Conservation (phyloP, 23 tunicate species). For the Ciona savignyi region DNA sequence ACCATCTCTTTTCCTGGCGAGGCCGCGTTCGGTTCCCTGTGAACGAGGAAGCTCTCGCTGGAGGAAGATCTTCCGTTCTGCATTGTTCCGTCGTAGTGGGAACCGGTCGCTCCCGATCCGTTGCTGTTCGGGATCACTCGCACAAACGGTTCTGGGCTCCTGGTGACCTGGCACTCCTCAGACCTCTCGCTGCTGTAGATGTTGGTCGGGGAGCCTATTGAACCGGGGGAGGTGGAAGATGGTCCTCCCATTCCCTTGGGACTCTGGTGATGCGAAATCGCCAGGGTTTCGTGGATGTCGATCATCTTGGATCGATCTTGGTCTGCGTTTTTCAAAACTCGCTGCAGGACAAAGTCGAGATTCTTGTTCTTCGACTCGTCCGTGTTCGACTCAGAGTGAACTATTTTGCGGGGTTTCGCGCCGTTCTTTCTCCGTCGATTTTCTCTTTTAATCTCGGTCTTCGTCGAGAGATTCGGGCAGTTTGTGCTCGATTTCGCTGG, state of each 20-base stretch:
- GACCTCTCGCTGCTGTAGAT: conserved; percentile 48
- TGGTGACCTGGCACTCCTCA: conserved; percentile 8
- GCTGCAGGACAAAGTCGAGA: conserved; percentile 62
- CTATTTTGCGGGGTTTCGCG: conserved; percentile 50
- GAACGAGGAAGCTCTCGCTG: conserved; percentile 9
- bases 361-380: conserved; percentile 28
- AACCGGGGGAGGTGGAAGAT: conserved; percentile 32
- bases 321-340: conserved; percentile 56
- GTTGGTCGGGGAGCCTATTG: conserved; percentile 43
- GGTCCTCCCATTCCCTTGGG: conserved; percentile 4
- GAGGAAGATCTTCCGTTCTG: conserved; percentile 15
- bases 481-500: neutral
- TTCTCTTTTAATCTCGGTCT: conserved; percentile 20
- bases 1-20: neutral
- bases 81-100: conserved; percentile 8
- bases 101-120: neutral
- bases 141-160: conserved; percentile 48
- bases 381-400: conserved; percentile 5
- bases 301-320: conserved; percentile 26
- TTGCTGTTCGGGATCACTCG: conserved; percentile 30
- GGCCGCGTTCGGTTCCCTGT: neutral
- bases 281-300: conserved; percentile 50
- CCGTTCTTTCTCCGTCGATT: conserved; percentile 59
- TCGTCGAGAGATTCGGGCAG: neutral
- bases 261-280: conserved; percentile 40